Evolutionary conservation across 2,888 invertebrate genomes (phyloP), one percentile per base, ranked within the genome.

Genomic region (Melanchra persicariae): DNA sequence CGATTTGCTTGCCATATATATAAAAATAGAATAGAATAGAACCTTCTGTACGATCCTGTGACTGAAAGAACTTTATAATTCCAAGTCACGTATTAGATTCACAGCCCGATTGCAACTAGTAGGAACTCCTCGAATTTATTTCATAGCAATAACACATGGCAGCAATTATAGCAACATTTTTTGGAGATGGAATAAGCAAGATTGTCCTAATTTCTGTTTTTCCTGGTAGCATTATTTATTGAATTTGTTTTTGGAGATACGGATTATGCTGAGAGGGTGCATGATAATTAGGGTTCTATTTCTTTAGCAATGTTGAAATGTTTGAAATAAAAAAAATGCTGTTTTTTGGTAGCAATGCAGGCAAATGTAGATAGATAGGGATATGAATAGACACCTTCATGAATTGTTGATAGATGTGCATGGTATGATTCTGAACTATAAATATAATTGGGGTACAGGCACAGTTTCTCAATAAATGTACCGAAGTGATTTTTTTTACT

Each of bases 41-140:
- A n/a, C 22, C 37, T 57, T 57, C 57, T 57, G 37, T 8, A 22
- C 4, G 15, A 22, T 22, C 3, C 37, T 57, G 37, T 52, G 24
- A 2, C 12, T 40, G 40, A 60, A 22, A 12, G 30, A 69, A 73
- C 59, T 68, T 51, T 51, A 62, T 57, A 63, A 61, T 74, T 80
- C 45, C 85, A 62, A 75, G 82, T 82, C 87, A 85, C 85, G 85
- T 79, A 2, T n/a, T 49, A 71, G 74, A 79, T 87, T 81, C 75
- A 85, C 45, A 52, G 64, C 34, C 61, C 63, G 77, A 77, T 83
- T 71, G 58, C 45, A 52, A 62, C 55, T 73, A 55, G 70, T 68
- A 24, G 57, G 47, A 77, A 76, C 70, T 65, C 73, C 63, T 77
- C 8, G 26, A 71, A 70, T 85, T 79, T 85, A 83, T 82, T 55